These are phyloP conservation scores for Dendroctonus valens DNA, from an alignment of 1,140 invertebrate genomes.

Conservation along the genomic window DNA sequence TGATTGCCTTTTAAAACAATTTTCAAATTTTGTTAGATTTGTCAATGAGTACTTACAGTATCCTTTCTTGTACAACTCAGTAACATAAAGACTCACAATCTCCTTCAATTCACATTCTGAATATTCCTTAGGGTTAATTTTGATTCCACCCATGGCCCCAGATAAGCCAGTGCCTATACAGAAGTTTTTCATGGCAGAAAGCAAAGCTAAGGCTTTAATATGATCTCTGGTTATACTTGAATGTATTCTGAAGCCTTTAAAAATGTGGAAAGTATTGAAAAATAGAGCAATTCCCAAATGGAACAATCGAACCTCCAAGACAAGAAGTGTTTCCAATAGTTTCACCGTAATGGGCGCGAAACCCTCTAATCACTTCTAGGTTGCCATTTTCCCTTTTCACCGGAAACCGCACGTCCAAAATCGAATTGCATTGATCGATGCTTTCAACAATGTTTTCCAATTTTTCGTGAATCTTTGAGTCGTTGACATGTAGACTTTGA, in stretches of 20 bases:
- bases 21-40: neutral
- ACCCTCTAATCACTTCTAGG: conserved; percentile 79
- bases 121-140: conserved; percentile 79
- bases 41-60: conserved; percentile 27
- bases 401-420: conserved; percentile 78
- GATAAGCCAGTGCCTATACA: conserved; percentile 80
- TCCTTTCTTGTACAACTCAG: conserved; percentile 77
- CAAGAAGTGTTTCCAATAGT: conserved; percentile 45
- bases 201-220: conserved; percentile 78
- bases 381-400: conserved; percentile 72
- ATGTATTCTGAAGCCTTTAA: conserved; percentile 78
- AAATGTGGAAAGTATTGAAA: conserved; percentile 46
- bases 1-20: conserved; percentile 56
- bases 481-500: neutral
- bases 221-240: conserved; percentile 70
- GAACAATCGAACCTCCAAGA: conserved; percentile 37
- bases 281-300: neutral
- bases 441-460: conserved; percentile 68
- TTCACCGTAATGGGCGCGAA: conserved; percentile 76
- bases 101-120: conserved; percentile 76
- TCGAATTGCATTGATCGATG: conserved; percentile 72
- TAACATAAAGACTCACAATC: conserved; percentile 79
- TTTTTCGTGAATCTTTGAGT: conserved; percentile 50
- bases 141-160: conserved; percentile 84
- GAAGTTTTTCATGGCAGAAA: conserved; percentile 84